Percentiles rank a stretch among this genome's conserved stretches.
These are phyloP conservation scores for Pica pica DNA, from an alignment of 2,113 vertebrate species.

Conservation along the genomic window DNA sequence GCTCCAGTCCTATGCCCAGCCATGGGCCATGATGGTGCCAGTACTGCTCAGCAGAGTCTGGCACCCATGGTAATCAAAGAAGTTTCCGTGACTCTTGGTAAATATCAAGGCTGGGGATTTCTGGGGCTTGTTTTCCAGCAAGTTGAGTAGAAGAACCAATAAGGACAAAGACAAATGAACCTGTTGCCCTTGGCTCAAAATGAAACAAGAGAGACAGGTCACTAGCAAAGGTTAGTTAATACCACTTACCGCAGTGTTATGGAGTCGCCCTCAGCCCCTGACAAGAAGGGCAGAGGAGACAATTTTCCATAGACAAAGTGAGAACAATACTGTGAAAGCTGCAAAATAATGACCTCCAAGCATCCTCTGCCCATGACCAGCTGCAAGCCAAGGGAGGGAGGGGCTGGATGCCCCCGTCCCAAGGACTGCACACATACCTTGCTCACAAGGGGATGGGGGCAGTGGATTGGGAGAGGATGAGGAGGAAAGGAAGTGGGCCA, in stretches of 20 bases:
- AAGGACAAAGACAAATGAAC: constrained; percentile 25
- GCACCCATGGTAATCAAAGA: neutral
- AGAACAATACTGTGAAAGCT: neutral
- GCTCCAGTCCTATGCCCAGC: accelerated
- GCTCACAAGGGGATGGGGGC: accelerated
- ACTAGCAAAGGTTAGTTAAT: constrained; percentile 43
- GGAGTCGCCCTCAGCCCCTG: accelerated
- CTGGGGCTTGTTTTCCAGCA: constrained; percentile 44
- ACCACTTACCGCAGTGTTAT: neutral
- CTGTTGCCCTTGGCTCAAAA: constrained; percentile 39
- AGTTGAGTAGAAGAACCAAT: constrained; percentile 42
- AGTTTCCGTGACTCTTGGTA: constrained; percentile 4
- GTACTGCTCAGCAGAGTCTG: neutral
- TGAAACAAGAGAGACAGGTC: constrained; percentile 46
- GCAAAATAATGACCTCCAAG: neutral
- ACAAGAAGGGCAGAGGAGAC: neutral
- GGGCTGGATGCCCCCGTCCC: neutral
- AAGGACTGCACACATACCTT: neutral
- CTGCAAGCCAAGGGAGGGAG: neutral
- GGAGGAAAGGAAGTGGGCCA: neutral
- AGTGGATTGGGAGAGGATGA: neutral
- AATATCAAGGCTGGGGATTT: constrained; percentile 61
- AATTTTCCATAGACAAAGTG: neutral
- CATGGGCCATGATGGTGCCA: accelerated
- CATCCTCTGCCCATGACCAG: neutral